Conservation (phyloP, 2,113 vertebrate species). For the Lethenteron reissneri region DNA sequence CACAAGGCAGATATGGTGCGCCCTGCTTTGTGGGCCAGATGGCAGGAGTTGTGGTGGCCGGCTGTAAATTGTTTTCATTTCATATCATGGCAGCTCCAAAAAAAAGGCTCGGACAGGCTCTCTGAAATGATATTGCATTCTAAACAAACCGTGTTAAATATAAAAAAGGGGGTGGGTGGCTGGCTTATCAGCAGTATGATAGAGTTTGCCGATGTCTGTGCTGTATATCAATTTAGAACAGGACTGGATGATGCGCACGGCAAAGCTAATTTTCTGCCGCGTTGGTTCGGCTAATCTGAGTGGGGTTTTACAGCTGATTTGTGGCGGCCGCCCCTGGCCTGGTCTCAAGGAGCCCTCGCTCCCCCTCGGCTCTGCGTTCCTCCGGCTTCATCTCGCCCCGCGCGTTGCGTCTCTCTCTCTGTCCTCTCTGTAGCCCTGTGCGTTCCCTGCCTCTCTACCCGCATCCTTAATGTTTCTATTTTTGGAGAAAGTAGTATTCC, state of each 20-base stretch:
- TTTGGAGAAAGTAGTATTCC: too few relatives aligned
- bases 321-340: background rate
- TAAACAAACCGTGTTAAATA: slow-evolving; percentile 5
- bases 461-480: too few relatives aligned
- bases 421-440: too few relatives aligned
- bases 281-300: slow-evolving; percentile 6
- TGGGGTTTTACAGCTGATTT: slow-evolving; percentile 5
- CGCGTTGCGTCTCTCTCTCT: too few relatives aligned
- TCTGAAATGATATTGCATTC: slow-evolving; percentile 4
- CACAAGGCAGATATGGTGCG: background rate
- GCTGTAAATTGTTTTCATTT: slow-evolving; percentile 3
- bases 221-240: slow-evolving; percentile 4
- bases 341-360: too few relatives aligned
- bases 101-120: background rate
- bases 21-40: background rate
- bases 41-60: background rate
- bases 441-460: too few relatives aligned
- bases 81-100: slow-evolving; percentile 5
- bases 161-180: background rate
- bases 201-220: slow-evolving; percentile 4
- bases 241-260: slow-evolving; percentile 4
- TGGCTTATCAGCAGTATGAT: slow-evolving; percentile 2
- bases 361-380: too few relatives aligned
- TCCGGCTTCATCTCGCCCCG: too few relatives aligned
- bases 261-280: slow-evolving; percentile 7